Base-by-base conservation (phyloP, 2,888 invertebrate genomes). In the Polyommatus icarus region DNA sequence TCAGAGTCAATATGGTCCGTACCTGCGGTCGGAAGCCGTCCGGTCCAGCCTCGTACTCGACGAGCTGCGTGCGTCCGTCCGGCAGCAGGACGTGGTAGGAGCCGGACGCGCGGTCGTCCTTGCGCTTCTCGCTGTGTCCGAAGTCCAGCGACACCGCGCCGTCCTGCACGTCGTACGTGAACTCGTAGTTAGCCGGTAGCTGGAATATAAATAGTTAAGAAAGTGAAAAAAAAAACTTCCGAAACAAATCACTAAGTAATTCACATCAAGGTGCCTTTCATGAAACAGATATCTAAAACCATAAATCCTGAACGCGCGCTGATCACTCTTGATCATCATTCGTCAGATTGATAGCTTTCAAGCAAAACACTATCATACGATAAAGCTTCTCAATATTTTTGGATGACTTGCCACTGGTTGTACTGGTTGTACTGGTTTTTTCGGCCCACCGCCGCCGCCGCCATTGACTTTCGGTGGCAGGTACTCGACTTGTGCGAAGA, bases 181-280 rank as follows among this genome's bases (percentile, higher is more conserved):
- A 96, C 83, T 96, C 95, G 85, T 96, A 96, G 85, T 95, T 96
- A 15, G 95, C 95, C 78, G 95, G 95, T 82, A 95, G 89, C 96
- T 96, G 83, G 76, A 80, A 79, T 36, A 54, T 5, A 12, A 61
- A 36, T 36, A 36, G 36, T 36, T 36, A 36, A 5, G 5, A 36
- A 36, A 36, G 6, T 36, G 6, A 36, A 36, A 36, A 46, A 46
- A 46, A 46, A 46, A 10, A 12, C 46, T 12, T 8, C 46, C 46
- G 2, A 10, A 12, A 12, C 46, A 46, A 12, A 12, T 46, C 1
- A 46, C 46, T 36, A 36, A n/a, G n/a, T n/a, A n/a, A 36, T 36
- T 36, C 36, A 36, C 36, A 32, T 32, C 32, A 32, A 32, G 32
- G 32, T 32, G 5, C 5, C 32, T 32, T 32, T 32, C 32, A 5